Evolutionary conservation across 2,113 vertebrate species (phyloP).

Genomic region (Oriolus oriolus): DNA sequence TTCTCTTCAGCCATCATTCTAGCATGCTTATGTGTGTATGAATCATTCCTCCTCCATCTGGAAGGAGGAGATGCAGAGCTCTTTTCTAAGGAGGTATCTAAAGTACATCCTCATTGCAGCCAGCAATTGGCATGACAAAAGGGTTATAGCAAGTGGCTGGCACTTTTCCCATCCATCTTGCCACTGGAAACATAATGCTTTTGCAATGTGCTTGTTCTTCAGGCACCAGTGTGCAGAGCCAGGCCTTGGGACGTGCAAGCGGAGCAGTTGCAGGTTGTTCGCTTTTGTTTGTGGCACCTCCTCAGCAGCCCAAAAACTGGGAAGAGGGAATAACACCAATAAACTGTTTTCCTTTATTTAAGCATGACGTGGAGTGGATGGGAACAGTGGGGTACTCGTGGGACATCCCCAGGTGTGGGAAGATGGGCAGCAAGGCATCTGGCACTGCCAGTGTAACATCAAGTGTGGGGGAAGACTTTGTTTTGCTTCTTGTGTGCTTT

Average conservation of each 20-base stretch:
- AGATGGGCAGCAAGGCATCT: not conserved
- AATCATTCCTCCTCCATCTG: conserved; percentile 54
- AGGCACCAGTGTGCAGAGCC: not conserved
- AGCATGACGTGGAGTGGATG: not conserved
- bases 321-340: not conserved
- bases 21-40: conserved; percentile 12
- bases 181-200: conserved; percentile 42
- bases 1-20: conserved; percentile 31
- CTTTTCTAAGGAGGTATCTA: conserved; percentile 42
- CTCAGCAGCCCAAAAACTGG: not conserved
- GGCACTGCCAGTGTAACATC: not conserved
- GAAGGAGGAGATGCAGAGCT: conserved; percentile 50
- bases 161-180: conserved; percentile 26
- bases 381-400: accelerated
- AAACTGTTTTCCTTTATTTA: not conserved
- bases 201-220: conserved; percentile 8
- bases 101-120: conserved; percentile 23
- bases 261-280: not conserved
- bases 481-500: not conserved
- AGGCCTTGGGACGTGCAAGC: not conserved
- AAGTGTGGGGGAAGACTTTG: not conserved
- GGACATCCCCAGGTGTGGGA: not conserved
- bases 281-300: not conserved
- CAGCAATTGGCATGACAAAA: conserved; percentile 55
- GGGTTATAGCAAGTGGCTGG: conserved; percentile 44